phyloP scores from a whole-genome alignment of 2,888 invertebrate species.

The Spodoptera littoralis region DNA sequence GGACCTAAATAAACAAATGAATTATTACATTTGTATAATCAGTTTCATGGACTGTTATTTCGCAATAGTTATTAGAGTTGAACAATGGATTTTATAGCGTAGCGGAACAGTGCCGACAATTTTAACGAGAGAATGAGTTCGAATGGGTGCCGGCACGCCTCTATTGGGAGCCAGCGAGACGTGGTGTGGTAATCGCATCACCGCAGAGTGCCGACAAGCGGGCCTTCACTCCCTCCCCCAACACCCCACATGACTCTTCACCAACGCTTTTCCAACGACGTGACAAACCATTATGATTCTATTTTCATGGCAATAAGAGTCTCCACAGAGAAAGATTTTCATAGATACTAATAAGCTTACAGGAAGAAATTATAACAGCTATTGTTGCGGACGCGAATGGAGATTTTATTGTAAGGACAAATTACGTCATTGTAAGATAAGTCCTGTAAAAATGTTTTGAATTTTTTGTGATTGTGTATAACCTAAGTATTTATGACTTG shows the following conservation, averaged over 20 bases:
- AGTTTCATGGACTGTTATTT: slow-evolving; percentile 84
- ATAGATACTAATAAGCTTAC: slow-evolving; percentile 76
- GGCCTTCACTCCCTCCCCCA: slow-evolving; percentile 52
- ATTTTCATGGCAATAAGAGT: slow-evolving; percentile 83
- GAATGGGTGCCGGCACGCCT: slow-evolving; percentile 77
- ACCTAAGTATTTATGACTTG: neutral
- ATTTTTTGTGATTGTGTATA: neutral
- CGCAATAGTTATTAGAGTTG: slow-evolving; percentile 86
- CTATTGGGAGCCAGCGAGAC: slow-evolving; percentile 90
- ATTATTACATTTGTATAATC: slow-evolving; percentile 45
- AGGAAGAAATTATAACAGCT: slow-evolving; percentile 57
- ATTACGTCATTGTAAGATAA: slow-evolving; percentile 20
- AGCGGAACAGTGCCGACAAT: slow-evolving; percentile 84
- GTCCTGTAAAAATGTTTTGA: slow-evolving; percentile 9
- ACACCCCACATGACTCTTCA: slow-evolving; percentile 62
- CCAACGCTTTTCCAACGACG: slow-evolving; percentile 80
- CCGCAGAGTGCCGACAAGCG: slow-evolving; percentile 68
- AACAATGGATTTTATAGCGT: slow-evolving; percentile 86
- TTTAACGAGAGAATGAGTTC: slow-evolving; percentile 83
- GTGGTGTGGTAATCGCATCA: slow-evolving; percentile 92
- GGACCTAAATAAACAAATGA: slow-evolving; percentile 27
- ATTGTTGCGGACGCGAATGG: slow-evolving; percentile 56
- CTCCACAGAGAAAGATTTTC: slow-evolving; percentile 68
- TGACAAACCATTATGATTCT: slow-evolving; percentile 86
- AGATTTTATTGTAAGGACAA: slow-evolving; percentile 39